phyloP scores from a whole-genome alignment of 2,888 invertebrate genomes.

The Rhimphoctona megacephalus region DNA sequence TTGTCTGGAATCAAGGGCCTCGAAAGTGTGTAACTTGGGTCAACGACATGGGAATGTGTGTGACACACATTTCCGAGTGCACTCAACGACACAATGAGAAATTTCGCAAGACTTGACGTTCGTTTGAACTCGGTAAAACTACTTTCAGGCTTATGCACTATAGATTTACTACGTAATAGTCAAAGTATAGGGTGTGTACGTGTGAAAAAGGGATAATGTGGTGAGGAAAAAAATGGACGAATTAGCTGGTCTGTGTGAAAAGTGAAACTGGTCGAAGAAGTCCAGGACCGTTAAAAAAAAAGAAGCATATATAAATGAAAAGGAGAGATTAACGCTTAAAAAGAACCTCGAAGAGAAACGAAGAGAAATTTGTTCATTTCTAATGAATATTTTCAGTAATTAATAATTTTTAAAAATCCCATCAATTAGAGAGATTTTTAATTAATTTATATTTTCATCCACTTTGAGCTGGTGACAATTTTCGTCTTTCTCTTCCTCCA shows the following conservation, averaged over 20 bases:
- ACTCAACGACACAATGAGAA: slow-evolving; percentile 74
- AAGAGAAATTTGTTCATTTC: neutral
- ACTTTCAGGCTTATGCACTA: slow-evolving; percentile 21
- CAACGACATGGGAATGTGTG: slow-evolving; percentile 64
- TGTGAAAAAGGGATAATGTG: slow-evolving; percentile 24
- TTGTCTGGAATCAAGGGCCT: slow-evolving; percentile 8
- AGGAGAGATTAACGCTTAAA: neutral
- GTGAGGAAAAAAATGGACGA: slow-evolving; percentile 62
- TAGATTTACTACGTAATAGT: slow-evolving; percentile 24
- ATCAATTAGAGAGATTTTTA: neutral
- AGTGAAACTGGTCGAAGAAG: slow-evolving; percentile 79
- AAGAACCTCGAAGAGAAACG: neutral
- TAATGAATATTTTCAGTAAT: neutral
- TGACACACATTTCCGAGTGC: slow-evolving; percentile 68
- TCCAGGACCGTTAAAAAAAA: slow-evolving; percentile 63
- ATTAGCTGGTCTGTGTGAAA: slow-evolving; percentile 81
- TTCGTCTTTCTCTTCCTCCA: neutral
- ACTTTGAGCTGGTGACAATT: no score
- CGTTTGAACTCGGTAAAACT: slow-evolving; percentile 22
- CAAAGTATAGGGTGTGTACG: slow-evolving; percentile 5
- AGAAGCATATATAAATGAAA: neutral
- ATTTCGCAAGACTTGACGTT: slow-evolving; percentile 75
- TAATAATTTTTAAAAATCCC: neutral
- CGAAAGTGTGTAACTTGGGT: slow-evolving; percentile 24
- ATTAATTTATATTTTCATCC: neutral